Base-by-base conservation (phyloP, 2,888 invertebrate genomes). In the Aphodius granarius region DNA sequence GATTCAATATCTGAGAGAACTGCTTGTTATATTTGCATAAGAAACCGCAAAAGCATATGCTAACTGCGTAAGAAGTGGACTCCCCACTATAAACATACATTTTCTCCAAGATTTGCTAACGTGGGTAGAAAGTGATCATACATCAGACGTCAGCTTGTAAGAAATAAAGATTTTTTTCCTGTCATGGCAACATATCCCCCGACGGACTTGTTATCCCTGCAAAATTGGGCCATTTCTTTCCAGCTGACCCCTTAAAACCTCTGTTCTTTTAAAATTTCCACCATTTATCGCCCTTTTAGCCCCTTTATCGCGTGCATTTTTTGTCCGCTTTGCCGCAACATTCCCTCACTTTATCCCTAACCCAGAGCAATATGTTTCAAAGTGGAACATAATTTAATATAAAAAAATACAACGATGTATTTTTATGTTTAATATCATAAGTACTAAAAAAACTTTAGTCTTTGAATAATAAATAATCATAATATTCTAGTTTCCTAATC, bases 281-380 rank as follows among this genome's bases (percentile, higher is more conserved):
- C 22, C 68, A 68, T 68, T 68, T 68, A 68, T 68, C 68, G 68
- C 68, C 68, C 68, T 68, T 68, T 68, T 68, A 68, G 68, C 68
- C 68, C 68, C 68, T 68, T 68, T 68, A 68, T 68, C 21, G 68
- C 19, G 19, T n/a, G 22, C 68, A 22, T 68, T 68, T 68, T 68
- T 68, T 68, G n/a, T 21, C 68, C n/a, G 20, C 68, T 20, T 20
- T n/a, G 22, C 20, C n/a, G 22, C 20, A 68, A 68, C 68, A 21
- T 68, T 68, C 22, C 20, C 6, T 22, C 65, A 43, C 43, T 43
- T 43, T 43, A 43, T 43, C 43, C 43, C 43, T 43, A 43, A 43
- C 43, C 9, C 13, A 43, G 43, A 43, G 43, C 43, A 43, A 43
- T 43, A 43, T 43, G 9, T 43, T 43, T 43, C 6, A 13, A 43